Percentiles rank a stretch among this genome's conserved stretches.
phyloP scores from a whole-genome alignment of 2,797 vertebrate species.

The Kryptopterus vitreolus region DNA sequence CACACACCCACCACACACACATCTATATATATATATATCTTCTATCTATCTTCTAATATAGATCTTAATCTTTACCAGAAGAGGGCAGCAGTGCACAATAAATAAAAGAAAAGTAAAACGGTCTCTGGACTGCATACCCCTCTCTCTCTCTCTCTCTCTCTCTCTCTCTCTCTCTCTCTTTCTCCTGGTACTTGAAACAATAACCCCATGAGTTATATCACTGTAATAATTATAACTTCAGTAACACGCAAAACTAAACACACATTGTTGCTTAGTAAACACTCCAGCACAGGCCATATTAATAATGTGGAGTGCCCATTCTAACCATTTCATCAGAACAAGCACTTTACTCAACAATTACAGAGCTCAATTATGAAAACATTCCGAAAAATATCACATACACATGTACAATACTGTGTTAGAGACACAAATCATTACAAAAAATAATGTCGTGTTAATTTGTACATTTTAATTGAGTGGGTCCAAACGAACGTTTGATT shows the following conservation, averaged over 20 bases:
- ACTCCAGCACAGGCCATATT: not conserved
- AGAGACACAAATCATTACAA: not conserved
- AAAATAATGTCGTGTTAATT: not conserved
- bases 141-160: conserved; percentile 2
- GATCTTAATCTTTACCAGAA: conserved; percentile 27
- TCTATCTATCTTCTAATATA: too few species aligned
- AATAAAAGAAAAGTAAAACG: not conserved
- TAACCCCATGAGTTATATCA: conserved; percentile 24
- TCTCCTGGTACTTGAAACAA: conserved; percentile 42
- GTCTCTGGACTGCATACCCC: too few species aligned
- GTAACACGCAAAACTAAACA: conserved; percentile 15
- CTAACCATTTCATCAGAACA: conserved; percentile 6
- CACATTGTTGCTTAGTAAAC: conserved; percentile 44
- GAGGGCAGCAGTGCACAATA: conserved; percentile 34
- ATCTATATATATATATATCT: too few species aligned
- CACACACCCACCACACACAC: too few species aligned
- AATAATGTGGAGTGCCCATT: conserved; percentile 12
- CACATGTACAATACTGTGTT: not conserved
- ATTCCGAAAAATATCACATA: not conserved
- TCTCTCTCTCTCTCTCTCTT: conserved; percentile 20
- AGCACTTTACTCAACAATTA: not conserved
- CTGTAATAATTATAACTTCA: conserved; percentile 28
- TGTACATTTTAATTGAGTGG: not conserved
- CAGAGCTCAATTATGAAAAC: not conserved
- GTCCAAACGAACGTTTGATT: not conserved